Base-by-base conservation (phyloP, 2,113 vertebrate species). In the Promerops cafer region DNA sequence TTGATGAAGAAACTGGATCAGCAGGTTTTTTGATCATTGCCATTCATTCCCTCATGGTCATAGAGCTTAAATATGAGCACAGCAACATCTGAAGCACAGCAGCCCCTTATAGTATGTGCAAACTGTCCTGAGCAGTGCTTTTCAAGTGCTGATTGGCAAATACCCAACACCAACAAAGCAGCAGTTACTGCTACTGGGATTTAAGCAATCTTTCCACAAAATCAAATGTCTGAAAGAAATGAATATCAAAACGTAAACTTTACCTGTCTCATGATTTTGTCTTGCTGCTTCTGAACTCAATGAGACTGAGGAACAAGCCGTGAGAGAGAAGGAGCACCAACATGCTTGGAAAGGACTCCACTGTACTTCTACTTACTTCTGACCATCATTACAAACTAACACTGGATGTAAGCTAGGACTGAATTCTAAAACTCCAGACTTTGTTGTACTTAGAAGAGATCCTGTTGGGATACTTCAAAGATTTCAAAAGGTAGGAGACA, bases 401-500 rank as follows among this genome's bases (percentile, higher is more conserved):
- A 75, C 13, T 52, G 80, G 69, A 59, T 74, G 19, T 53, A 91
- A 89, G 76, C 24, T 53, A n/a, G n/a, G 42, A 70, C 74, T 63
- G 76, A 63, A 86, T 92, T 94, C 70, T 78, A 42, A 85, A 79
- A 80, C 28, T 69, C 68, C 61, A 69, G 26, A 66, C 77, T 91
- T 86, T 87, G 49, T 70, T 17, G 2, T 45, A 56, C 35, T 90
- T 56, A 87, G 61, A 76, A 90, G 70, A 85, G 39, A 40, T 91
- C 91, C 94, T 82, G 70, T 74, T 80, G 63, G 85, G 66, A 90
- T 71, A 71, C 70, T 95, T 96, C 89, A 72, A 96, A 93, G 74
- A 82, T 94, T 94, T 94, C 74, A 59, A 90, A 95, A 89, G 49
- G 56, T 19, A 88, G 63, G 52, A 76, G 52, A 71, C 39, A 79